Percentiles rank a stretch among this genome's conserved stretches.
phyloP scores from a whole-genome alignment of 2,113 vertebrate genomes.

The Pimephales promelas region DNA sequence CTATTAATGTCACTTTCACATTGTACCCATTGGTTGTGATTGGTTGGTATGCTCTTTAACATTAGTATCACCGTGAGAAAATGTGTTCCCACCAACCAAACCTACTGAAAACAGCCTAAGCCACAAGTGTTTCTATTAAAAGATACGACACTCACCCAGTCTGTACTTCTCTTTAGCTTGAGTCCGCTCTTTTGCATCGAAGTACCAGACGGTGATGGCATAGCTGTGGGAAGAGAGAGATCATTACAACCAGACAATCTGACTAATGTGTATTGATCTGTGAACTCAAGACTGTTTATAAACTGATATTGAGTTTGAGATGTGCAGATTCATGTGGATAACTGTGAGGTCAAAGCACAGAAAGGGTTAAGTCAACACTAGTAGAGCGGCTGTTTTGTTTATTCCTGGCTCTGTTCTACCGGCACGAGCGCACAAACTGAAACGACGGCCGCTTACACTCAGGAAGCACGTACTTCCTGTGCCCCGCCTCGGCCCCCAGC shows the following conservation, averaged over 20 bases:
- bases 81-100: neutral
- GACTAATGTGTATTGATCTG: neutral
- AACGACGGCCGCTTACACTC: constrained; percentile 62
- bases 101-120: neutral
- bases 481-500: constrained; percentile 69
- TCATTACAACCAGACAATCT: neutral
- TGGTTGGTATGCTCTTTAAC: neutral
- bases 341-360: neutral
- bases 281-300: neutral
- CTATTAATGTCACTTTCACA: neutral
- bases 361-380: constrained; percentile 41
- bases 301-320: neutral
- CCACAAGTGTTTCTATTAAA: neutral
- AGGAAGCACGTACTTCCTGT: constrained; percentile 79
- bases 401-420: constrained; percentile 71
- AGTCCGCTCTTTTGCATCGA: constrained; percentile 89
- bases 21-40: neutral
- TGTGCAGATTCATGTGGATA: neutral
- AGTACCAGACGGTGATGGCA: constrained; percentile 96
- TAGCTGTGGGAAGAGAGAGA: constrained; percentile 73
- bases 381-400: constrained; percentile 67
- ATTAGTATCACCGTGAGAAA: neutral
- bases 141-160: constrained; percentile 72
- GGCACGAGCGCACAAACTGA: constrained; percentile 70
- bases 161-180: constrained; percentile 88